Evolutionary conservation across 2,888 invertebrate genomes (phyloP).

Genomic region (Copidosoma aretas): DNA sequence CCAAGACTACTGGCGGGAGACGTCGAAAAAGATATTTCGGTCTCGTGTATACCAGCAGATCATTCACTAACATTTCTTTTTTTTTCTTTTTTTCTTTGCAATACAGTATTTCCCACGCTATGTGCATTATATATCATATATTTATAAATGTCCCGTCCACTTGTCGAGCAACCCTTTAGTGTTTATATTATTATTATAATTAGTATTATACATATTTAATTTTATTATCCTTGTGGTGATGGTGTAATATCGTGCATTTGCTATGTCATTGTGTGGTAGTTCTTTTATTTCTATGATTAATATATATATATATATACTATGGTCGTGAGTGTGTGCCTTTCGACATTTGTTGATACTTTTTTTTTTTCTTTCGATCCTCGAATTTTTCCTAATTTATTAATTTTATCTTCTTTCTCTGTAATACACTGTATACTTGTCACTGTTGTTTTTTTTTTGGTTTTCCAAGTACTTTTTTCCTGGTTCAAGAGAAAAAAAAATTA

Average conservation of each 20-base stretch:
- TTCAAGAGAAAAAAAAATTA: too few species aligned
- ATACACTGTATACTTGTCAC: too few species aligned
- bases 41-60: slow-evolving; percentile 50
- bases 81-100: too few species aligned
- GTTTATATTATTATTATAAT: neutral
- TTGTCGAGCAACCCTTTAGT: slow-evolving; percentile 18
- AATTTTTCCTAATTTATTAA: slow-evolving; percentile 11
- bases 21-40: neutral
- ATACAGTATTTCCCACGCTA: neutral
- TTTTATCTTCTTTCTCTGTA: too few species aligned
- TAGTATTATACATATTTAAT: slow-evolving; percentile 7
- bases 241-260: slow-evolving; percentile 61
- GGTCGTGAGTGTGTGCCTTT: slow-evolving; percentile 41
- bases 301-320: slow-evolving; percentile 1
- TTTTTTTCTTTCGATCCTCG: slow-evolving; percentile 10
- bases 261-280: slow-evolving; percentile 59
- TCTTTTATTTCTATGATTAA: slow-evolving; percentile 37
- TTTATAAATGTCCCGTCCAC: slow-evolving; percentile 21
- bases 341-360: neutral
- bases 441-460: too few species aligned
- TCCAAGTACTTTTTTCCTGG: slow-evolving; percentile 9
- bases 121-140: slow-evolving; percentile 46
- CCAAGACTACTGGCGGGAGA: slow-evolving; percentile 59
- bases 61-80: slow-evolving; percentile 40
- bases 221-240: slow-evolving; percentile 54